phyloP scores from a whole-genome alignment of 2,888 invertebrate species.

The Carcina quercana region DNA sequence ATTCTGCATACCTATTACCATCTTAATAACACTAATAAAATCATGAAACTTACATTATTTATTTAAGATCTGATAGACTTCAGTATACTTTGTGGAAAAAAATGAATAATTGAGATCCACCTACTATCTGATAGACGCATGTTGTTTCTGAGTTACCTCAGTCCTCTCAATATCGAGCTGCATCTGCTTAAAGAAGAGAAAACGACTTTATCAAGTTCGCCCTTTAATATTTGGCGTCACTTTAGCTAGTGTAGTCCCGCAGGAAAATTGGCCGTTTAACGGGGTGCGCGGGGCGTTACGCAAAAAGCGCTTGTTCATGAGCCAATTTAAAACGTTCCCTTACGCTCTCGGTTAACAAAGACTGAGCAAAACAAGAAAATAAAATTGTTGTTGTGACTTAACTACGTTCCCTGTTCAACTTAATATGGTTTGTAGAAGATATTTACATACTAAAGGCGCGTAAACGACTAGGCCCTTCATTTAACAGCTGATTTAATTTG shows the following conservation, averaged over 20 bases:
- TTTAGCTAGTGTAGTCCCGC: conserved; percentile 33
- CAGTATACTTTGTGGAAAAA: too few relatives aligned
- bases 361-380: conserved; percentile 49
- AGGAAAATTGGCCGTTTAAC: conserved; percentile 55
- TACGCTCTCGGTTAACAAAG: conserved; percentile 38
- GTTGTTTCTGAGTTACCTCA: too few relatives aligned
- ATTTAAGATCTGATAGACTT: too few relatives aligned
- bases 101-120: too few relatives aligned
- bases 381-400: conserved; percentile 34
- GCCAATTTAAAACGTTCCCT: conserved; percentile 48
- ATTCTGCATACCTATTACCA: too few relatives aligned
- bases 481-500: neutral
- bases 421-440: conserved; percentile 27
- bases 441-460: conserved; percentile 31
- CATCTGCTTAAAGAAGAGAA: conserved; percentile 29
- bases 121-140: too few relatives aligned
- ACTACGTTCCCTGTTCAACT: conserved; percentile 22
- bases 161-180: too few relatives aligned
- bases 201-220: conserved; percentile 51
- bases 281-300: conserved; percentile 34
- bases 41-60: too few relatives aligned
- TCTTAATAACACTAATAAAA: too few relatives aligned
- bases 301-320: conserved; percentile 41
- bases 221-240: conserved; percentile 39
- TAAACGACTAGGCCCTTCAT: conserved; percentile 17